These are phyloP conservation scores for Aldrovandia affinis DNA, from an alignment of 2,797 vertebrate species.

Conservation along the genomic window DNA sequence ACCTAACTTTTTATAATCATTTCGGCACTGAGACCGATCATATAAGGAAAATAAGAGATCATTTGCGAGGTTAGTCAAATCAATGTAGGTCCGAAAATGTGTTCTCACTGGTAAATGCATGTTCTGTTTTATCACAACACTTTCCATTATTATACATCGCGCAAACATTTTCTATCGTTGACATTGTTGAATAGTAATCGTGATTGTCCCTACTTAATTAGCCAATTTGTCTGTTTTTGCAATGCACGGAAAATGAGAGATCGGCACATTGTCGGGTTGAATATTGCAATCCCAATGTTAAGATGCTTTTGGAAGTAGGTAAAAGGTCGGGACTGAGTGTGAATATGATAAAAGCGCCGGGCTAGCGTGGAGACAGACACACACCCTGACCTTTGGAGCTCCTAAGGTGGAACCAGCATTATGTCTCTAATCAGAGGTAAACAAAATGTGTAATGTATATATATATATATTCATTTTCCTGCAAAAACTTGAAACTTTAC, in stretches of 20 bases:
- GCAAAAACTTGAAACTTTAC: neutral
- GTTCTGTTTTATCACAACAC: neutral
- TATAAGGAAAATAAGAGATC: conserved; percentile 40
- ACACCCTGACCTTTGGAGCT: conserved; percentile 13
- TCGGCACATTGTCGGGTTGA: neutral
- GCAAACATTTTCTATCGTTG: neutral
- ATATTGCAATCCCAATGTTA: conserved; percentile 22
- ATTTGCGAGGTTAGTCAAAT: conserved; percentile 3
- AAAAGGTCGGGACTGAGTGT: conserved; percentile 28
- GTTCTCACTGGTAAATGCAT: neutral
- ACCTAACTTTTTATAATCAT: conserved; percentile 37
- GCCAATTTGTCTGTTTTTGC: neutral
- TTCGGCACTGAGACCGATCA: conserved; percentile 29
- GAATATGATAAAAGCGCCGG: neutral
- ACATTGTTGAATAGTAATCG: neutral
- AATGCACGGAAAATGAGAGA: neutral
- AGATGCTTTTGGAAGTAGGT: neutral
- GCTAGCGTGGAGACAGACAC: neutral
- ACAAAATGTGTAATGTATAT: no score
- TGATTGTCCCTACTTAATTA: no score
- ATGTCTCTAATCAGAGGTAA: conserved; percentile 79
- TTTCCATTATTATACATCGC: conserved; percentile 11
- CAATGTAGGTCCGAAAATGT: neutral
- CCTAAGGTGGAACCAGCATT: conserved; percentile 25
- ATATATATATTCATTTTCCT: no score